Conservation (phyloP, 2,888 invertebrate genomes). For the Orthonevra nobilis region DNA sequence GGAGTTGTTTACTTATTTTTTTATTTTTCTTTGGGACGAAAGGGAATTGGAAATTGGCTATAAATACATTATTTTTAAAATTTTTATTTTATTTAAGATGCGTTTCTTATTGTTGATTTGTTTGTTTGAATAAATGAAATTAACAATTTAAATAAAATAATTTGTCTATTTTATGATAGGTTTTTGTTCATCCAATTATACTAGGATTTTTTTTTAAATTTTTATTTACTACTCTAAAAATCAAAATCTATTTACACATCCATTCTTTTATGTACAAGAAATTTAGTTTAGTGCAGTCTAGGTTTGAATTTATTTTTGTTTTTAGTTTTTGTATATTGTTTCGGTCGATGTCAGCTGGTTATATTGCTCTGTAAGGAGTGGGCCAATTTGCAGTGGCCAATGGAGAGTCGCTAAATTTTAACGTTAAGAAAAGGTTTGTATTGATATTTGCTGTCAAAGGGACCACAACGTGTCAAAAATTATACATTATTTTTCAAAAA, state of each 20-base stretch:
- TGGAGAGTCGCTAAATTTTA: too few species aligned
- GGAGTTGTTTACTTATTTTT: conserved; percentile 7
- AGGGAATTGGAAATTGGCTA: conserved; percentile 53
- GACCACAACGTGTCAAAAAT: too few species aligned
- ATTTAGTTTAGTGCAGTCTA: conserved; percentile 52
- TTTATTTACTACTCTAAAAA: conserved; percentile 24
- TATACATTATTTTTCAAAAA: too few species aligned
- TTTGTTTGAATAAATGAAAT: conserved; percentile 1
- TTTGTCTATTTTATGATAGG: conserved; percentile 25
- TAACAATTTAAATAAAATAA: conserved; percentile 6
- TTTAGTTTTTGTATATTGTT: neutral
- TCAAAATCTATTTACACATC: conserved; percentile 37
- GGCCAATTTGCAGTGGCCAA: too few species aligned
- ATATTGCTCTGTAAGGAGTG: neutral
- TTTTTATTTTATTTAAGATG: conserved; percentile 12
- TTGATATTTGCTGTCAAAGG: too few species aligned
- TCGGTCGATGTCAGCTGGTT: neutral
- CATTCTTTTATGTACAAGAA: conserved; percentile 38
- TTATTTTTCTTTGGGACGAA: conserved; percentile 20
- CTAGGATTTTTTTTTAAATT: conserved; percentile 24
- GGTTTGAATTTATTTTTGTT: conserved; percentile 29
- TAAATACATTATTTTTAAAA: conserved; percentile 9
- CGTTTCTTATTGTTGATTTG: conserved; percentile 20
- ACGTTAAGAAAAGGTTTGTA: too few species aligned
- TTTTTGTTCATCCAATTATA: conserved; percentile 16